A percentile compares a stretch with the other conserved stretches of the same genome.
phyloP scores from a whole-genome alignment of 2,113 vertebrate genomes.

The Cairina moschata region DNA sequence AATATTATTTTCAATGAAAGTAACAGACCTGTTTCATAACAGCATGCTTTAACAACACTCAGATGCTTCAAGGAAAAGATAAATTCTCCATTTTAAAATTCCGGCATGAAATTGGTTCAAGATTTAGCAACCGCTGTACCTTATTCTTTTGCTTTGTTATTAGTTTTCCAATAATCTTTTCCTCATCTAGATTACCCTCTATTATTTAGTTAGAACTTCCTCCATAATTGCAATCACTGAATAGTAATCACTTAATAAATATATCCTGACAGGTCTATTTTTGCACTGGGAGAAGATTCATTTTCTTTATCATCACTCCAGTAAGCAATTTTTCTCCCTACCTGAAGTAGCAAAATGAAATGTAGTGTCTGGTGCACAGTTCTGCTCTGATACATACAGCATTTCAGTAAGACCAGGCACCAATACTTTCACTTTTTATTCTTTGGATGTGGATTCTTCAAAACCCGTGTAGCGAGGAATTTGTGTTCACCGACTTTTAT shows the following conservation, averaged over 20 bases:
- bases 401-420: neutral
- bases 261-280: conserved; percentile 73
- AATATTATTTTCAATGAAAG: neutral
- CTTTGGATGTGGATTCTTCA: neutral
- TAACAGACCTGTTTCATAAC: neutral
- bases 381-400: neutral
- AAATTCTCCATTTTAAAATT: neutral
- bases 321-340: conserved; percentile 66
- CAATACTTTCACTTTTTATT: neutral
- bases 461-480: neutral
- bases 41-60: neutral
- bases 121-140: conserved; percentile 14
- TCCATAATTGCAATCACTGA: conserved; percentile 75
- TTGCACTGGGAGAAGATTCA: conserved; percentile 77
- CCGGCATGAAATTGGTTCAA: conserved; percentile 3
- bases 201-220: conserved; percentile 74
- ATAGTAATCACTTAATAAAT: conserved; percentile 79
- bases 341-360: conserved; percentile 61
- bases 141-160: conserved; percentile 51
- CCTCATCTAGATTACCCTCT: conserved; percentile 55
- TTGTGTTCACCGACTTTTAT: neutral
- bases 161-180: conserved; percentile 54
- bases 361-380: neutral
- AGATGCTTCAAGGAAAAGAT: neutral
- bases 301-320: conserved; percentile 76